Base-by-base conservation (phyloP, 2,888 invertebrate genomes). In the Muscina levida region DNA sequence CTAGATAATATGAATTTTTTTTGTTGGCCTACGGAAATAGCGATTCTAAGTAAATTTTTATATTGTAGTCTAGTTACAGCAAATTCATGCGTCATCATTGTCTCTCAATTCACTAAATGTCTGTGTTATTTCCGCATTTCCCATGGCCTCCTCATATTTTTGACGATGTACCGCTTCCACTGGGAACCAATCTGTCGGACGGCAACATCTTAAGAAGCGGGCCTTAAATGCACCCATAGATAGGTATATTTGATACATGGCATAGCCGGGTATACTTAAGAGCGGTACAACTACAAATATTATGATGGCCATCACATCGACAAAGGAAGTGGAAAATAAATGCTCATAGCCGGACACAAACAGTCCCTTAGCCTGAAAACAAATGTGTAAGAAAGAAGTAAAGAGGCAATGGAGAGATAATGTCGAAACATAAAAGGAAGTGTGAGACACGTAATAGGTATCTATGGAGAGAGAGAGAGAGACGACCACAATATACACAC, bases 141-240 rank as follows among this genome's bases (percentile, higher is more conserved):
- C 87, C 76, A 89, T 79, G 2, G 83, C 68, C 42, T 88, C 87
- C 67, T 88, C 87, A 73, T 90, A 90, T 4, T 83, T 80, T 72
- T 89, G 89, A 2, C 87, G 87, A 37, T 89, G 83, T 24, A 84
- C 84, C 51, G 85, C 81, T 66, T 89, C 87, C 1, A 82, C 56
- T 0, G 90, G 90, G 85, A 89, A 89, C 90, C 90, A 90, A 81
- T 90, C 90, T 6, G 86, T 88, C 6, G 90, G 88, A 1, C 87
- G 83, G 19, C 87, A 85, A 13, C 87, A 84, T 17, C 87, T 85
- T n/a, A 76, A 84, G 5, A 90, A 85, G 0, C 90, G 88, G 42
- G 79, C 82, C 5, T 82, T 77, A 26, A 89, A 74, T 10, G 79
- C 75, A 6, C 90, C 90, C 13, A 86, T 84, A 11, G 85, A 87